phyloP scores from a whole-genome alignment of 2,113 vertebrate genomes.

The Daphoenositta chrysoptera region DNA sequence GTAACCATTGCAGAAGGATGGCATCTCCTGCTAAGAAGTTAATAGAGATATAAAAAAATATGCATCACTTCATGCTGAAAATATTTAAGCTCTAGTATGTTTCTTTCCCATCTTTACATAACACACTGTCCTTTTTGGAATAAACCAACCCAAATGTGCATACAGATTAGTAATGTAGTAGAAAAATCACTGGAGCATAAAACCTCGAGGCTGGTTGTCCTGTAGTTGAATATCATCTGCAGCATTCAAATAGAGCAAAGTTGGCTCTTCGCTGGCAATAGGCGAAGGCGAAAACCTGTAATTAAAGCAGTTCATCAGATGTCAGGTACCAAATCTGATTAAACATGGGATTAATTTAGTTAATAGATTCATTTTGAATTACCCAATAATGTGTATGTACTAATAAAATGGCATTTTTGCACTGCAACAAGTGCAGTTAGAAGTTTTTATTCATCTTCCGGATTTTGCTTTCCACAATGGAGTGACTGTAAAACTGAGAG shows the following conservation, averaged over 20 bases:
- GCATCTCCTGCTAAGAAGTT: background rate
- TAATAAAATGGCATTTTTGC: background rate
- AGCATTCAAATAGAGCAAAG: background rate
- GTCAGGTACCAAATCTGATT: background rate
- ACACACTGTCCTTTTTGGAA: background rate
- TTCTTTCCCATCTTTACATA: constrained; percentile 22
- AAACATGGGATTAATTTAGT: background rate
- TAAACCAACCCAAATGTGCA: constrained; percentile 47
- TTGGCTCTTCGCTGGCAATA: background rate
- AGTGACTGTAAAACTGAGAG: background rate
- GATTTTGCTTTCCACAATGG: background rate
- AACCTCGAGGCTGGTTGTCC: constrained; percentile 35
- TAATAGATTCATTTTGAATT: background rate
- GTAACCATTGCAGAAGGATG: background rate
- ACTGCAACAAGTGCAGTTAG: background rate
- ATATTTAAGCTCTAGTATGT: background rate
- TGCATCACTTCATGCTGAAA: background rate
- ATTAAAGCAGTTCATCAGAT: background rate
- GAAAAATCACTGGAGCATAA: constrained; percentile 9
- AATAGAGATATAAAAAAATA: background rate
- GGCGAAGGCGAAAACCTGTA: background rate
- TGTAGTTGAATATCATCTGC: background rate
- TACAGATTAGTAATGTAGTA: constrained; percentile 10
- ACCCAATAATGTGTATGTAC: background rate
- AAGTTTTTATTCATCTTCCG: background rate